Evolutionary conservation across 2,797 vertebrate species (phyloP), one percentile per base, ranked within the genome.

Genomic region (Meda fulgida): DNA sequence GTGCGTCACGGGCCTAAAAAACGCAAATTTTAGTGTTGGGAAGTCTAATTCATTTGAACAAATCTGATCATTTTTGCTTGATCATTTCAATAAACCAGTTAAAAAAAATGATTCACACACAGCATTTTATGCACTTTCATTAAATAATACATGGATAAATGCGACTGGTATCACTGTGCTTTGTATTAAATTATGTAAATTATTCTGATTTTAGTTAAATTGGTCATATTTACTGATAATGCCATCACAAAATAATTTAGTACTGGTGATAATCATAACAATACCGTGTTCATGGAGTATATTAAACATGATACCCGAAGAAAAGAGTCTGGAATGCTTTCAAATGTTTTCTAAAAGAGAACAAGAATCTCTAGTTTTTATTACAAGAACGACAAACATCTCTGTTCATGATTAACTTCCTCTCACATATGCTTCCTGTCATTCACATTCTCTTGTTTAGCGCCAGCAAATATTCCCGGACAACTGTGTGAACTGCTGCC

Each of bases 331-430:
- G 34, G 51, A 18, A n/a, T 19, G 34, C 43, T 67, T 69, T 53
- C 0, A 51, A 67, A 38, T 36, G 48, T 69, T 55, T 75, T 14
- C 19, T 31, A 34, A 75, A 51, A 46, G 6, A 55, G 51, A 34
- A 38, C 31, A 55, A 36, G 51, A 16, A 18, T 36, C 65, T 78
- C 90, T 91, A 89, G 90, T 88, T 83, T 89, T 90, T 87, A 89
- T 87, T 95, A 95, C 94, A 94, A 90, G 93, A 92, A 90, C 6
- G 92, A 92, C 94, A 95, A 77, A 77, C 51, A 60, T 26, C 93
- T 91, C 90, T 88, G 92, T 93, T 92, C 93, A 92, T 93, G 93
- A 92, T 94, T 95, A 94, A 94, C 93, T 90, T 95, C 93, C 94
- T 94, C 88, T 65, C 92, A 94, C 93, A 94, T 93, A 93, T 94